Percentiles rank a stretch among this genome's conserved stretches.
Conservation (phyloP, 2,888 invertebrate genomes). For the Alviniconcha strummeri region DNA sequence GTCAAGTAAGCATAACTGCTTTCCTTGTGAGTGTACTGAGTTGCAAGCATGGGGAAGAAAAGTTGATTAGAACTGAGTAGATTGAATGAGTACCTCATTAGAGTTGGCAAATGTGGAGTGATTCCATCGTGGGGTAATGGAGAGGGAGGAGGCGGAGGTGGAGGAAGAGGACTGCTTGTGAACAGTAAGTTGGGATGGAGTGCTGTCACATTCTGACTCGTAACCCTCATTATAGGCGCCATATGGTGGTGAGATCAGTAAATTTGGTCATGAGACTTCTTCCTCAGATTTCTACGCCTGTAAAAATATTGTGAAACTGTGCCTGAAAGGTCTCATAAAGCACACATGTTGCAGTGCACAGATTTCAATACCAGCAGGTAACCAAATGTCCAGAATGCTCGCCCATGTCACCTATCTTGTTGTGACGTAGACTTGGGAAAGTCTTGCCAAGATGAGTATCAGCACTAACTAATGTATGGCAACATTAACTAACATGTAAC, state of each 20-base stretch:
- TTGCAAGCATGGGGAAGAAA: too few species aligned
- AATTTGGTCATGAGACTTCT: slow-evolving; percentile 18
- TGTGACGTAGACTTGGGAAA: too few species aligned
- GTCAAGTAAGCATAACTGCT: too few species aligned
- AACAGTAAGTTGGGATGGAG: slow-evolving; percentile 26
- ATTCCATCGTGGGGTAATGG: slow-evolving; percentile 31
- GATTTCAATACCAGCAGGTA: too few species aligned
- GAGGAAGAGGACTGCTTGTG: slow-evolving; percentile 25
- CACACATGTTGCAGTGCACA: too few species aligned
- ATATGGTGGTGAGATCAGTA: slow-evolving; percentile 3
- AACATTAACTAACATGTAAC: too few species aligned
- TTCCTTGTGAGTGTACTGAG: too few species aligned
- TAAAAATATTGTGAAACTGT: neutral
- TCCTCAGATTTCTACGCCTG: slow-evolving; percentile 20
- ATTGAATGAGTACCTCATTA: slow-evolving; percentile 29
- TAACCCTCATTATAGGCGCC: slow-evolving; percentile 28
- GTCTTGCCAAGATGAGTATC: too few species aligned
- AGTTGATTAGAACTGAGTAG: slow-evolving; percentile 11
- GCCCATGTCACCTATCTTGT: too few species aligned
- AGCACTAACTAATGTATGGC: too few species aligned
- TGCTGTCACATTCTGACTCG: slow-evolving; percentile 16
- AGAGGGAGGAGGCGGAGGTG: slow-evolving; percentile 29
- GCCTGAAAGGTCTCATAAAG: too few species aligned
- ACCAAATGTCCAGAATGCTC: too few species aligned
- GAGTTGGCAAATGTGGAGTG: slow-evolving; percentile 30